phyloP scores from a whole-genome alignment of 1,140 invertebrate genomes.

The Microvelia longipes region DNA sequence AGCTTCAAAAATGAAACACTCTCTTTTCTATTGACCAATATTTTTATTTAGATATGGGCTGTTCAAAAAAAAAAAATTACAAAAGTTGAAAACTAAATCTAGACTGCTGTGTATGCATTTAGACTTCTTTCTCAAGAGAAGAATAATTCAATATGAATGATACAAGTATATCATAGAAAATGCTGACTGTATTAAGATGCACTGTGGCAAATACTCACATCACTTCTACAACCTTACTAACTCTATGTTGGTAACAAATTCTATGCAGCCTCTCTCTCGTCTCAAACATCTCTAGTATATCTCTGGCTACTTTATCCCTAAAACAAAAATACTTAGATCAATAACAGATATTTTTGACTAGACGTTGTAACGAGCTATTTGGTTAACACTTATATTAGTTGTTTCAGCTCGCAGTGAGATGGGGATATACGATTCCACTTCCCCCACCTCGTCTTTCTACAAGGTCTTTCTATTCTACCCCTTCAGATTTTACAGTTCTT shows the following conservation, averaged over 20 bases:
- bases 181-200: neutral
- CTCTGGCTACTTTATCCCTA: constrained; percentile 18
- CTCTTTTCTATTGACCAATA: neutral
- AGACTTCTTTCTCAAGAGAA: neutral
- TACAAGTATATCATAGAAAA: too few relatives aligned
- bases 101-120: neutral
- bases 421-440: too few relatives aligned
- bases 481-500: too few relatives aligned
- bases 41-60: neutral
- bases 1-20: too few relatives aligned
- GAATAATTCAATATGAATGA: neutral
- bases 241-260: constrained; percentile 20
- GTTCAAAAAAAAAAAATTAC: neutral
- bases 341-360: neutral
- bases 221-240: constrained; percentile 19
- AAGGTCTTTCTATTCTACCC: too few relatives aligned
- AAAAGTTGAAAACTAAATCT: too few relatives aligned
- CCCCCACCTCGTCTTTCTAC: too few relatives aligned
- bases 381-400: too few relatives aligned
- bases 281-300: constrained; percentile 21
- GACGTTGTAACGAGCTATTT: too few relatives aligned
- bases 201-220: constrained; percentile 16
- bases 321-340: neutral
- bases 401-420: too few relatives aligned
- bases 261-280: constrained; percentile 19